A percentile compares a stretch with the other conserved stretches of the same genome.
Evolutionary conservation across 1,140 invertebrate genomes (phyloP).

Genomic region (Bacillus rossius): DNA sequence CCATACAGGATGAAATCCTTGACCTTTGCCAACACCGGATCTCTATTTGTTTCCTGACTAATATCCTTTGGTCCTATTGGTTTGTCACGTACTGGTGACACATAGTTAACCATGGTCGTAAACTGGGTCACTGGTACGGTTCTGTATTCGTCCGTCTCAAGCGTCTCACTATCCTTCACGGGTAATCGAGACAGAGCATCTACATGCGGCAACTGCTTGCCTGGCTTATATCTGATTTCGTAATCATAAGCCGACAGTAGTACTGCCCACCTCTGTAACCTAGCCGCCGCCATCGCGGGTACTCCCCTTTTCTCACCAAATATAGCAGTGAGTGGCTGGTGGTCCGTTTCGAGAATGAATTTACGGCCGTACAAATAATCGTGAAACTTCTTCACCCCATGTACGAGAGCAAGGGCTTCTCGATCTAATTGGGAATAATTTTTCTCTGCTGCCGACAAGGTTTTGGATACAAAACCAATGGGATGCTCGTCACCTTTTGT

Average conservation of each 20-base stretch:
- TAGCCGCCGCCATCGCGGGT: not conserved
- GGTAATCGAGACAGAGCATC: not conserved
- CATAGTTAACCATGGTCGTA: not conserved
- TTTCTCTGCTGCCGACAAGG: conserved; percentile 33
- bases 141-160: not conserved
- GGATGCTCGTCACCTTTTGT: conserved; percentile 24
- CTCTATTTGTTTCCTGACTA: not conserved
- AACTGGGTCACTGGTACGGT: no score
- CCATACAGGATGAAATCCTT: not conserved
- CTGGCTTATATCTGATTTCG: not conserved
- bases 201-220: not conserved
- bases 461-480: conserved; percentile 35
- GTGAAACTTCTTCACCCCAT: conserved; percentile 43
- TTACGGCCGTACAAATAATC: conserved; percentile 42
- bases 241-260: not conserved
- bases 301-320: conserved; percentile 30
- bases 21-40: not conserved
- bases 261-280: not conserved
- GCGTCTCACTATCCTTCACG: not conserved
- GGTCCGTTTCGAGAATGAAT: conserved; percentile 43
- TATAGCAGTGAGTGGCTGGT: conserved; percentile 43
- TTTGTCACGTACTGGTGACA: not conserved
- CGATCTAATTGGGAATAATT: conserved; percentile 47
- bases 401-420: conserved; percentile 44
- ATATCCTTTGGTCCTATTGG: not conserved